phyloP scores from a whole-genome alignment of 2,888 invertebrate genomes.

The Agrochola lota region DNA sequence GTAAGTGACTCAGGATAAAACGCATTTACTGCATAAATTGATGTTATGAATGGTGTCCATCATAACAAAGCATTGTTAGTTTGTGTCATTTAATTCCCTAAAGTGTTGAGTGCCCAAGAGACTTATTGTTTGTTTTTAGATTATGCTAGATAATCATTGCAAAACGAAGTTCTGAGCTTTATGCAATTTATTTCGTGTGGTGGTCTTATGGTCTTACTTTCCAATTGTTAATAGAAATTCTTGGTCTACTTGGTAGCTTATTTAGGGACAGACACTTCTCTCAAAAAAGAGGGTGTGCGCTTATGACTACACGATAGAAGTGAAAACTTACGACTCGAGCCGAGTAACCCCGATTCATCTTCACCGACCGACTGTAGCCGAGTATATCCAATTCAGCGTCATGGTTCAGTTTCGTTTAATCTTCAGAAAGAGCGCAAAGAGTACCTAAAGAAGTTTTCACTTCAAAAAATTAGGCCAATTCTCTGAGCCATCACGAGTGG shows the following conservation, averaged over 20 bases:
- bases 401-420: no score
- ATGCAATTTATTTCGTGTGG: not conserved
- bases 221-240: not conserved
- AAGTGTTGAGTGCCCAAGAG: conserved; percentile 13
- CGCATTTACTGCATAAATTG: not conserved
- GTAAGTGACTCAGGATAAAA: conserved; percentile 17
- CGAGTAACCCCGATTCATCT: no score
- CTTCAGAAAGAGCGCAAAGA: no score
- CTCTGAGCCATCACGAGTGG: not conserved
- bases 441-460: no score
- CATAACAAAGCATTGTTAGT: conserved; percentile 12
- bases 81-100: not conserved
- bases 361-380: no score
- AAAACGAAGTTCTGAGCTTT: not conserved
- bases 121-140: conserved; percentile 13
- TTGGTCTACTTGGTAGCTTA: not conserved
- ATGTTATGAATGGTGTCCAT: not conserved
- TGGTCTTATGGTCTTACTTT: not conserved
- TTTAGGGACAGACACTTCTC: not conserved
- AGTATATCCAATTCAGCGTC: no score
- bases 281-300: no score
- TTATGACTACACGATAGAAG: no score
- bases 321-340: no score
- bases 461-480: not conserved
- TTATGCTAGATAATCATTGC: not conserved